These are phyloP conservation scores for Drosophila kuntzei DNA, from an alignment of 2,888 invertebrate species.

Conservation along the genomic window DNA sequence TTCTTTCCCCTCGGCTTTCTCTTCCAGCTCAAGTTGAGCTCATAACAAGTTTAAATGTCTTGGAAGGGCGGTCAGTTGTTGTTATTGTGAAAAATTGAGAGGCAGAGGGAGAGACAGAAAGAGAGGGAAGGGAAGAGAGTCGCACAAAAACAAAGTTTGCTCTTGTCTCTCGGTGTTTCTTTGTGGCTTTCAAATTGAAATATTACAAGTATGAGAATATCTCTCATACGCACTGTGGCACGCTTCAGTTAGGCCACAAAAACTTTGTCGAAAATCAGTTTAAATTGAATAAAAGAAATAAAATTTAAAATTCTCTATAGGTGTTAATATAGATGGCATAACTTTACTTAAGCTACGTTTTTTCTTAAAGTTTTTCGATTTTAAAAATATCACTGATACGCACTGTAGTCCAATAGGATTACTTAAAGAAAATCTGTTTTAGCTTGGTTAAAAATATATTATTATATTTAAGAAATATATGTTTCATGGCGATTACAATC, in stretches of 20 bases:
- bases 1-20: not conserved
- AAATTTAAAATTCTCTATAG: too few species aligned
- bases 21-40: conserved; percentile 29
- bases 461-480: too few species aligned
- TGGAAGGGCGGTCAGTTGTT: conserved; percentile 34
- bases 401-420: too few species aligned
- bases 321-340: not conserved
- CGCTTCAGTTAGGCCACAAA: not conserved
- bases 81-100: conserved; percentile 12
- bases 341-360: too few species aligned
- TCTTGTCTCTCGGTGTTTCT: conserved; percentile 6
- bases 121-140: not conserved
- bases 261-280: not conserved
- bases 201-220: not conserved
- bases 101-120: not conserved
- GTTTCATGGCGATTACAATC: too few species aligned
- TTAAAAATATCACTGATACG: not conserved
- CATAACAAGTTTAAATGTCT: conserved; percentile 71
- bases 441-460: too few species aligned
- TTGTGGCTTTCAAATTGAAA: conserved; percentile 16
- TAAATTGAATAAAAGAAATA: not conserved
- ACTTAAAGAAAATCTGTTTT: too few species aligned
- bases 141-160: conserved; percentile 29
- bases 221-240: conserved; percentile 28
- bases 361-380: not conserved